phyloP scores from a whole-genome alignment of 1,140 invertebrate genomes.

The Dendrolimus kikuchii region DNA sequence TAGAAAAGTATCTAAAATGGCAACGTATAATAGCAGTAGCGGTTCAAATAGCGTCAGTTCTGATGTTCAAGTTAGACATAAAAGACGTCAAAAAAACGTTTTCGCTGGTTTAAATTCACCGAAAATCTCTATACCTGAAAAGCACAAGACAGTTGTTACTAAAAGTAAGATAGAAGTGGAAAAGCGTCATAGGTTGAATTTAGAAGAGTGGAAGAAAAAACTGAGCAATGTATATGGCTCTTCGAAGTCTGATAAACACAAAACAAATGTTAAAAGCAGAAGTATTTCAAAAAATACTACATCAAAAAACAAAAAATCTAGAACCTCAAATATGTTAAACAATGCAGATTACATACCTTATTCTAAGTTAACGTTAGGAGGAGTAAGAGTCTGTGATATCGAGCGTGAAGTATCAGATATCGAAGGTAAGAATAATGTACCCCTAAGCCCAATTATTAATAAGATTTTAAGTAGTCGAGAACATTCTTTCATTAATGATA shows the following conservation, averaged over 20 bases:
- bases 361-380: slow-evolving; percentile 63
- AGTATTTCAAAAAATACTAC: slow-evolving; percentile 14
- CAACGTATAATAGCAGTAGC: slow-evolving; percentile 46
- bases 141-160: slow-evolving; percentile 13
- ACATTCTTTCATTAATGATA: slow-evolving; percentile 40
- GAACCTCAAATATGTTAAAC: slow-evolving; percentile 28
- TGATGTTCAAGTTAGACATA: slow-evolving; percentile 16
- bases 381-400: slow-evolving; percentile 54
- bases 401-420: slow-evolving; percentile 50
- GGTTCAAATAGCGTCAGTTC: slow-evolving; percentile 36
- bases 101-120: slow-evolving; percentile 12
- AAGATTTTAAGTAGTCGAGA: slow-evolving; percentile 49
- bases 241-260: slow-evolving; percentile 23
- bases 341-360: slow-evolving; percentile 66
- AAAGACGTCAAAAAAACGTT: slow-evolving; percentile 12
- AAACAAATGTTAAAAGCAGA: slow-evolving; percentile 18
- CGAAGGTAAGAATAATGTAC: slow-evolving; percentile 38
- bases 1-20: slow-evolving; percentile 50
- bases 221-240: slow-evolving; percentile 45
- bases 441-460: slow-evolving; percentile 48
- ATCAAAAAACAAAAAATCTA: slow-evolving; percentile 10
- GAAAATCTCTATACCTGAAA: slow-evolving; percentile 13
- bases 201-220: slow-evolving; percentile 53
- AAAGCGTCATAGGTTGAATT: slow-evolving; percentile 19
- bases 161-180: slow-evolving; percentile 16